phyloP scores from a whole-genome alignment of 2,797 vertebrate species.

The Hylomyscus alleni region DNA sequence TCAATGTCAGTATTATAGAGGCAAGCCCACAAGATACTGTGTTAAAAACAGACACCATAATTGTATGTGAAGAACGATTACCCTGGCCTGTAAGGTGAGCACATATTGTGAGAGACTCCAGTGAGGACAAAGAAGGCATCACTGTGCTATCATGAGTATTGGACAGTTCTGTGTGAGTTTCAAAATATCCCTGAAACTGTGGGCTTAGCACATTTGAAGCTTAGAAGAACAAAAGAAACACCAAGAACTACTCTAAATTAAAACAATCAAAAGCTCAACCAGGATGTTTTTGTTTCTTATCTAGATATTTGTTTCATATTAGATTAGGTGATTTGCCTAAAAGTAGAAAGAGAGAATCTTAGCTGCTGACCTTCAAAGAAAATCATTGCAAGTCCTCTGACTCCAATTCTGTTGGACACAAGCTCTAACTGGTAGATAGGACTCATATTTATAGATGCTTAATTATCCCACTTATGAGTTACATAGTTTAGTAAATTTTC shows the following conservation, averaged over 20 bases:
- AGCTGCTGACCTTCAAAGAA: background rate
- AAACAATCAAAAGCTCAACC: background rate
- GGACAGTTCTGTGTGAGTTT: background rate
- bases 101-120: background rate
- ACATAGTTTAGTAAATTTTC: slow-evolving; percentile 47
- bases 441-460: background rate
- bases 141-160: background rate
- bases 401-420: background rate
- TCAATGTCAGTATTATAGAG: background rate
- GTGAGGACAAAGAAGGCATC: background rate
- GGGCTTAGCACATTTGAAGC: background rate
- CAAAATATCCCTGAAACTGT: background rate
- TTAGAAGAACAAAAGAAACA: background rate
- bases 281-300: background rate
- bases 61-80: background rate
- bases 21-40: background rate
- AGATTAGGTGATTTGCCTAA: background rate
- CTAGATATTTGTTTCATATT: background rate
- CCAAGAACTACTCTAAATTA: background rate
- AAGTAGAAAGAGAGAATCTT: background rate
- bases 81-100: background rate
- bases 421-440: background rate
- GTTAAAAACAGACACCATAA: background rate
- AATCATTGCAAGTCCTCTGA: background rate
- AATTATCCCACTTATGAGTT: background rate